phyloP scores from a whole-genome alignment of 1,140 invertebrate genomes.

The Charaxes varanes region DNA sequence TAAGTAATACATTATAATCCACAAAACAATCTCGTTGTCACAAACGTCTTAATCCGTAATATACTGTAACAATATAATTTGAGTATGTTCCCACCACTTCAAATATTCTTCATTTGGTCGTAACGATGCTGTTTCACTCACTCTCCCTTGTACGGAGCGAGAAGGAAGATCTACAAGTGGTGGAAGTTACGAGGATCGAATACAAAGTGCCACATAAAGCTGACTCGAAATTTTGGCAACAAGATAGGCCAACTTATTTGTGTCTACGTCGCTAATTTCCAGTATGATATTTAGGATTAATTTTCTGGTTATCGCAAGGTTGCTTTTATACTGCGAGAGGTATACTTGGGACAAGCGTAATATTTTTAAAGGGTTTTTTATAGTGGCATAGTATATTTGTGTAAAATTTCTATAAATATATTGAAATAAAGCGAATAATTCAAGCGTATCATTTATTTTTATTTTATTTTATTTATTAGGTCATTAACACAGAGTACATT shows the following conservation, averaged over 20 bases:
- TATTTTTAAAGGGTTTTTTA: too few relatives aligned
- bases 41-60: slow-evolving; percentile 10
- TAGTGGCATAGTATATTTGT: too few relatives aligned
- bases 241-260: slow-evolving; percentile 26
- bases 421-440: too few relatives aligned
- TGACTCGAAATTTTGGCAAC: slow-evolving; percentile 30
- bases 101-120: slow-evolving; percentile 7
- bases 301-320: slow-evolving; percentile 22
- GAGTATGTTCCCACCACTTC: slow-evolving; percentile 6
- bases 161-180: slow-evolving; percentile 9
- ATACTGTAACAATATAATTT: slow-evolving; percentile 10
- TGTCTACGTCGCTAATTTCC: slow-evolving; percentile 25
- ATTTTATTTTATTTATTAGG: too few relatives aligned
- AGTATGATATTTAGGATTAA: slow-evolving; percentile 29
- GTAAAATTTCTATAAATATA: too few relatives aligned
- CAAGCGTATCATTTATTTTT: too few relatives aligned
- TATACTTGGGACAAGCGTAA: too few relatives aligned
- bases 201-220: slow-evolving; percentile 15
- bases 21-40: background rate
- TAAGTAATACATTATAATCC: background rate
- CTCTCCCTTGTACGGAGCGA: background rate
- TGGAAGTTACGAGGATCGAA: slow-evolving; percentile 11
- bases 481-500: too few relatives aligned
- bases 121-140: slow-evolving; percentile 1
- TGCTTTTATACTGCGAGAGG: slow-evolving; percentile 13